Base-by-base conservation (phyloP, 2,888 invertebrate species). In the Ochropleura plecta region DNA sequence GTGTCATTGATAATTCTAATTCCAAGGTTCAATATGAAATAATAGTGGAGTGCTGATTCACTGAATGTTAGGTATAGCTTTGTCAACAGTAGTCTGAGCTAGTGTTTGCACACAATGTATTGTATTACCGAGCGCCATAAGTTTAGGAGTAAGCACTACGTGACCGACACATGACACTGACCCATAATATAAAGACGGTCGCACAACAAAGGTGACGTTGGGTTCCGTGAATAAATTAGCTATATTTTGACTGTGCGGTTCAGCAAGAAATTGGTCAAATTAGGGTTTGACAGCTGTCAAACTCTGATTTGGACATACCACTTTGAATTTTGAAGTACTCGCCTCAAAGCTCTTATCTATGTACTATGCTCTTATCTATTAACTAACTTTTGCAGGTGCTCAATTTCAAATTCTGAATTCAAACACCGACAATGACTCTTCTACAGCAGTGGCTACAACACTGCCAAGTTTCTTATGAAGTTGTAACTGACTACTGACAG, bases 81-180 rank as follows among this genome's bases (percentile, higher is more conserved):
- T 80, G 88, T 86, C 76, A 84, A 88, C 84, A 80, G 64, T 81
- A 76, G 69, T 88, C 80, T 80, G 82, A 73, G 65, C 70, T 82
- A 83, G 79, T 81, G 90, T 90, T 92, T 91, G 91, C 91, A 89
- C 90, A 93, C 90, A 92, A 90, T 91, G 93, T 94, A 91, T 94
- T 92, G 90, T 92, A 92, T 95, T 94, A 91, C 94, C 90, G 90
- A 92, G 90, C 91, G 91, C 92, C 92, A 91, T 93, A 93, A 93
- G 90, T 93, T 94, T 91, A 92, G 91, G 91, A 92, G 93, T 94
- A 94, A 95, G 94, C 94, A 93, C 90, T 95, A 94, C 94, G 94
- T 95, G 94, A 94, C 91, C 89, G 95, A 91, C 90, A 95, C 92
- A 88, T 92, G 95, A 95, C 95, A 94, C 95, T 95, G 93, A 92